Evolutionary conservation across 2,797 vertebrate genomes (phyloP).

Genomic region (Bucorvus abyssinicus): DNA sequence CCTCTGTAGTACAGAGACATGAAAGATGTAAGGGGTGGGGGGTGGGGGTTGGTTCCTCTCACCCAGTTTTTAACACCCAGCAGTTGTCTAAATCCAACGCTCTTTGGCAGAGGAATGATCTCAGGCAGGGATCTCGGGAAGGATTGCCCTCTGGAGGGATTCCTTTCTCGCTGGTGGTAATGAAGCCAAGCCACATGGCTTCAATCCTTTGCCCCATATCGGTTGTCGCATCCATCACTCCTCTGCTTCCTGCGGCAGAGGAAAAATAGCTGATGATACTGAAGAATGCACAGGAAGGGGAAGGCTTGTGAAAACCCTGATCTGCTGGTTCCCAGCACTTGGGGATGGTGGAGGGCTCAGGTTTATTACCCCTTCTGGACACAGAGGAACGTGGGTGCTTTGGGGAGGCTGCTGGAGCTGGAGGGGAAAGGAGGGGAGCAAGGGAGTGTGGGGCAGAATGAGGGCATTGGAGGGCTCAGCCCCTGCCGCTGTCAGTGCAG

Average conservation of each 20-base stretch:
- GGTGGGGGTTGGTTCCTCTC: not conserved
- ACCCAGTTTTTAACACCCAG: not conserved
- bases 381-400: not conserved
- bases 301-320: conserved; percentile 17
- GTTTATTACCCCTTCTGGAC: not conserved
- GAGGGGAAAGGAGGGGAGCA: not conserved
- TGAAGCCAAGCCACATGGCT: conserved; percentile 34
- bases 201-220: accelerated
- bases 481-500: not conserved
- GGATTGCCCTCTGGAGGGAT: not conserved
- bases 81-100: not conserved
- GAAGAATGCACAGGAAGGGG: not conserved
- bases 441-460: not conserved
- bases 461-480: not conserved
- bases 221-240: not conserved
- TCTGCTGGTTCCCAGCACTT: conserved; percentile 6
- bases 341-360: not conserved
- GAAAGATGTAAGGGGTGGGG: not conserved
- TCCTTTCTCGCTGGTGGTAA: not conserved
- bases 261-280: not conserved
- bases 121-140: not conserved
- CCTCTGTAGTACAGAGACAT: not conserved
- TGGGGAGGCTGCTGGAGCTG: not conserved
- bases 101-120: not conserved
- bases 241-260: conserved; percentile 13